phyloP scores from a whole-genome alignment of 2,888 invertebrate genomes.

The Ophioninae sp. region DNA sequence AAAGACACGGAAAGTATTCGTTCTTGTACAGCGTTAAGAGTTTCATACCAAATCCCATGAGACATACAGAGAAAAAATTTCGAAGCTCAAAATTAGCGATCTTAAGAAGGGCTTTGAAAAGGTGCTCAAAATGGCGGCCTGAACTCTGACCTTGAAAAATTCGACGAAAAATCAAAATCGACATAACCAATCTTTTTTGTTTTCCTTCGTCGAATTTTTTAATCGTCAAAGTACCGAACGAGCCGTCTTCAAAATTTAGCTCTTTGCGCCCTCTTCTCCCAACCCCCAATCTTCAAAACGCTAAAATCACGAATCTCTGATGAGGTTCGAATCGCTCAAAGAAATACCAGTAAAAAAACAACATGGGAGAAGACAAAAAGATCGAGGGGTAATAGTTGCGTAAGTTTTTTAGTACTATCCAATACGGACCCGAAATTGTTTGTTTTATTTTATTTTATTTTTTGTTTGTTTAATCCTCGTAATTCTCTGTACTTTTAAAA shows the following conservation, averaged over 20 bases:
- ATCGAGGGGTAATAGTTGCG: constrained; percentile 32
- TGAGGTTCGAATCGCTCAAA: constrained; percentile 20
- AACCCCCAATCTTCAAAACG: background rate
- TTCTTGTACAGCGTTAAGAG: constrained; percentile 58
- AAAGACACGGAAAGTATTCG: constrained; percentile 46
- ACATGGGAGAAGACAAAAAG: background rate
- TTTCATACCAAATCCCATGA: constrained; percentile 58
- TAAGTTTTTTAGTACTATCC: constrained; percentile 33
- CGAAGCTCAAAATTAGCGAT: constrained; percentile 37
- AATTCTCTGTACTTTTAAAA: constrained; percentile 46
- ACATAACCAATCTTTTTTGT: background rate
- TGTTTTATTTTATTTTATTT: constrained; percentile 9
- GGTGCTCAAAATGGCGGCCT: constrained; percentile 50
- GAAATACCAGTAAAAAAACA: constrained; percentile 19
- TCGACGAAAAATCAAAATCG: background rate
- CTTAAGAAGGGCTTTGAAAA: constrained; percentile 9
- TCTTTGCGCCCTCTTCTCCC: constrained; percentile 3
- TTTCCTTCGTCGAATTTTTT: background rate
- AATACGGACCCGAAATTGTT: constrained; percentile 44
- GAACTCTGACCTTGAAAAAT: background rate
- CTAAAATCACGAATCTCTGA: background rate
- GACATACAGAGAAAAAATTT: constrained; percentile 25
- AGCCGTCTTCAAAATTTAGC: constrained; percentile 11
- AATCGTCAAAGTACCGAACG: background rate
- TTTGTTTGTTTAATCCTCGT: background rate